Base-by-base conservation (phyloP, 30 jellyfish, hydroid and myxozoan species). In the Euphysa ruthae region DNA sequence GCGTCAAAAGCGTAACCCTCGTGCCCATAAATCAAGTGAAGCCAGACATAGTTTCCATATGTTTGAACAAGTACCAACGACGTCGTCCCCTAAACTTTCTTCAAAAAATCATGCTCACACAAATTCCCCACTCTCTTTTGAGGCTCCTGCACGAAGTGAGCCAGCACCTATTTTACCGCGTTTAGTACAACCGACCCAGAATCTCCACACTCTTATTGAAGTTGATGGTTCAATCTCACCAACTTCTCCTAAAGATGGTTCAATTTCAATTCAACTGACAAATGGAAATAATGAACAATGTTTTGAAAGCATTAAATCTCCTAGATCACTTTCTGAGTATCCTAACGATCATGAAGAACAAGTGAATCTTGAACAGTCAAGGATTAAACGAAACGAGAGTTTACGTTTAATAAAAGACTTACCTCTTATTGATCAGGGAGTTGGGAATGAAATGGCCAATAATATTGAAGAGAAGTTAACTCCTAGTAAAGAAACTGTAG, bases 31-130 rank as follows among this genome's bases (percentile, higher is more conserved):
- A 35, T 8, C 26, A 13, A 71, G 32, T 49, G 93, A 87, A 15
- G 73, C 64, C 62, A 54, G 95, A 30, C 95, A 87, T 74, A 87
- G 97, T 69, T 87, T 87, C 64, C 68, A 58, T 54, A 93, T 93
- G 6, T 75, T 75, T 69, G 97, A 87, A 15, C 42, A 32, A 1
- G 7, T 18, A 2, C 77, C 71, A 35, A 16, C 66, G 13, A 43
- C 35, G 27, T 30, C 65, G 23, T 69, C 97, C 15, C 87, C 88
- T 4, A 81, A 82, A 22, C 24, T 87, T 49, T 50, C 64, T 20
- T n/a, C n/a, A n/a, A n/a, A n/a, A n/a, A n/a, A n/a, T n/a, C n/a
- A n/a, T n/a, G n/a, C n/a, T n/a, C n/a, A n/a, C n/a, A n/a, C n/a
- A n/a, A n/a, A n/a, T n/a, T n/a, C n/a, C n/a, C n/a, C n/a, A n/a